Evolutionary conservation across 2,888 invertebrate genomes (phyloP).

Genomic region (Fissipunctia ypsillon): DNA sequence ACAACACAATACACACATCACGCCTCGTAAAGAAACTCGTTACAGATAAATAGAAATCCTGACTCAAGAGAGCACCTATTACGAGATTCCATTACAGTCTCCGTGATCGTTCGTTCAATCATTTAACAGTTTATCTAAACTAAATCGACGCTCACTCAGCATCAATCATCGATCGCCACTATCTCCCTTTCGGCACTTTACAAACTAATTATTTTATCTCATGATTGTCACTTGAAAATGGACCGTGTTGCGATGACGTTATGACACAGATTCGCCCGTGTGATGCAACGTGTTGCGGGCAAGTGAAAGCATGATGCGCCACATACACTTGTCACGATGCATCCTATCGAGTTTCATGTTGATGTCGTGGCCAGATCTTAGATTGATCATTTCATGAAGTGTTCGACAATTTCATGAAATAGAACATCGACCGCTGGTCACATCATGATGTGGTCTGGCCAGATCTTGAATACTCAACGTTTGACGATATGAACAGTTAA

Average conservation of each 20-base stretch:
- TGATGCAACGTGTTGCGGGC: slow-evolving; percentile 41
- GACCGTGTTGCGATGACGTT: slow-evolving; percentile 30
- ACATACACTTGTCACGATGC: slow-evolving; percentile 48
- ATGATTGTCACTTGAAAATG: slow-evolving; percentile 39
- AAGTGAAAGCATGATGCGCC: slow-evolving; percentile 59
- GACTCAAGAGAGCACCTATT: slow-evolving; percentile 39
- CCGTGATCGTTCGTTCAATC: slow-evolving; percentile 27
- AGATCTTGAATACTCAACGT: too few species aligned
- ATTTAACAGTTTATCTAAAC: slow-evolving; percentile 54
- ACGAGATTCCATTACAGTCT: slow-evolving; percentile 48
- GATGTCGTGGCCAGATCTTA: too few species aligned
- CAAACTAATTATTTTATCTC: slow-evolving; percentile 65
- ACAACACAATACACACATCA: slow-evolving; percentile 1
- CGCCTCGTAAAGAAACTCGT: slow-evolving; percentile 37
- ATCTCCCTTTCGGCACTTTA: slow-evolving; percentile 63
- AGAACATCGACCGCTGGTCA: too few species aligned
- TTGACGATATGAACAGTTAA: too few species aligned
- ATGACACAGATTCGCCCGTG: slow-evolving; percentile 47
- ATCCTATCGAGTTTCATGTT: slow-evolving; percentile 30
- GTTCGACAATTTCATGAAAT: too few species aligned
- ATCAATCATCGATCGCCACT: slow-evolving; percentile 56
- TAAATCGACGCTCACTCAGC: slow-evolving; percentile 32
- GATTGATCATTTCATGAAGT: too few species aligned
- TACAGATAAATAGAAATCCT: slow-evolving; percentile 44
- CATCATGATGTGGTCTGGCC: too few species aligned